These are phyloP conservation scores for Etheostoma nigrum DNA, from an alignment of 2,797 vertebrate species.

Conservation along the genomic window DNA sequence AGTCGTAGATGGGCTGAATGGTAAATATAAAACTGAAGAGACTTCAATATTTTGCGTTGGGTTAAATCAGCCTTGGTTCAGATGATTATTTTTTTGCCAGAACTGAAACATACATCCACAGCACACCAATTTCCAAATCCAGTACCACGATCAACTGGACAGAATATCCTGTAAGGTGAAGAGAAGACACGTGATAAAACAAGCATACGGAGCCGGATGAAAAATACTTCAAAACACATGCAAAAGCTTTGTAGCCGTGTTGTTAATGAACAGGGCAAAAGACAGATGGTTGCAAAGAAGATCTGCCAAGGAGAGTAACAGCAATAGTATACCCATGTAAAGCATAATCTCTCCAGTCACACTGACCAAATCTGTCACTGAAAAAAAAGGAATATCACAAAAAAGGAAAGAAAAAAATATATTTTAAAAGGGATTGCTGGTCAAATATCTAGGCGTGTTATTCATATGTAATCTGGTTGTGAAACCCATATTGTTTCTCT, in stretches of 20 bases:
- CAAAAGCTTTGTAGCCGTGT: constrained; percentile 28
- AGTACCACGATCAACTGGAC: not conserved
- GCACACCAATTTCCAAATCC: not conserved
- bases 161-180: not conserved
- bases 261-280: constrained; percentile 55
- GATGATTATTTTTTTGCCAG: no score
- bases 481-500: constrained; percentile 57
- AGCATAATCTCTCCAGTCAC: constrained; percentile 46
- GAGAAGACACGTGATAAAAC: not conserved
- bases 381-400: constrained; percentile 36
- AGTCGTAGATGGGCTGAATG: not conserved
- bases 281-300: constrained; percentile 70
- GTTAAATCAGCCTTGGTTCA: constrained; percentile 1
- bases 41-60: not conserved
- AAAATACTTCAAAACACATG: constrained; percentile 34
- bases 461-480: constrained; percentile 40
- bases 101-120: not conserved
- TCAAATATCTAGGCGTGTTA: constrained; percentile 33
- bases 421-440: constrained; percentile 31
- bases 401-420: constrained; percentile 10
- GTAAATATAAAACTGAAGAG: not conserved
- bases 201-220: constrained; percentile 6
- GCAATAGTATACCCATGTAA: constrained; percentile 36
- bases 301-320: constrained; percentile 59
- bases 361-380: constrained; percentile 42